Percentiles rank a stretch among this genome's conserved stretches.
phyloP scores from a whole-genome alignment of 1,140 invertebrate species.

The Pogonognathellus flavescens region DNA sequence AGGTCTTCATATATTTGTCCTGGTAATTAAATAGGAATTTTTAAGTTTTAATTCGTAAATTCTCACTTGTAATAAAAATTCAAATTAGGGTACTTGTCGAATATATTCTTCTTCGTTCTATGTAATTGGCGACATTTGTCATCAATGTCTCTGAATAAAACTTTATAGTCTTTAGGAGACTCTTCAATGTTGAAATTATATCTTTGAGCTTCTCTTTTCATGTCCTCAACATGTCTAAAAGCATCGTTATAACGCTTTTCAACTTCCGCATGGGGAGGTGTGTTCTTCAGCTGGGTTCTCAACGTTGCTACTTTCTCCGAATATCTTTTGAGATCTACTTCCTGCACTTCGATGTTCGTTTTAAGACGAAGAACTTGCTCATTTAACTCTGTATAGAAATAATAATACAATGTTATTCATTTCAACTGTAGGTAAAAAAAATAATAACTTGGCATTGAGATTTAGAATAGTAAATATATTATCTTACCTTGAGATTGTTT shows the following conservation, averaged over 20 bases:
- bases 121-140: neutral
- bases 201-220: slow-evolving; percentile 25
- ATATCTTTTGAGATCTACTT: slow-evolving; percentile 78
- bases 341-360: slow-evolving; percentile 83
- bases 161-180: neutral
- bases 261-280: slow-evolving; percentile 80
- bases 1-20: no score
- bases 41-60: neutral
- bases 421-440: no score
- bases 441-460: no score
- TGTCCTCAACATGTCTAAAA: neutral
- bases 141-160: neutral
- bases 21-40: no score
- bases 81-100: slow-evolving; percentile 24
- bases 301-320: slow-evolving; percentile 77
- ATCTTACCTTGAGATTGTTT: slow-evolving; percentile 89
- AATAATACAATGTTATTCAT: slow-evolving; percentile 13
- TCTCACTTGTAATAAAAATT: slow-evolving; percentile 69
- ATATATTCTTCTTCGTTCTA: neutral
- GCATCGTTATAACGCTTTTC: slow-evolving; percentile 72
- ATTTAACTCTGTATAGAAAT: slow-evolving; percentile 77
- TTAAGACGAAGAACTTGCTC: slow-evolving; percentile 84
- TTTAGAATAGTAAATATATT: no score
- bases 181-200: neutral
- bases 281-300: slow-evolving; percentile 79